Evolutionary conservation across 1,140 invertebrate species (phyloP).

Genomic region (Lepidurus arcticus): DNA sequence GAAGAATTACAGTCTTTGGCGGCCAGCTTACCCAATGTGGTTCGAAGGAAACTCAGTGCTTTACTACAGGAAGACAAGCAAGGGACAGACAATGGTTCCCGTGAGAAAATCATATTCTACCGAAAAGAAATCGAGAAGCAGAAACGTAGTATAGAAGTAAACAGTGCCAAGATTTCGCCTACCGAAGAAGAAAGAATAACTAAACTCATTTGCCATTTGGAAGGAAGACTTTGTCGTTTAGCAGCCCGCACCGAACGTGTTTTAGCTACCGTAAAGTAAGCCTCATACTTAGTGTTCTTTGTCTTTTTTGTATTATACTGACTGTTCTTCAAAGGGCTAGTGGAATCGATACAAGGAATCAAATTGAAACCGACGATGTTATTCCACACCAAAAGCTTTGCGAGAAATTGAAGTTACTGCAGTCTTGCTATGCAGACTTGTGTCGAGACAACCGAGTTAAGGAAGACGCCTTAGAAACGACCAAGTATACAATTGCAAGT

Average conservation of each 20-base stretch:
- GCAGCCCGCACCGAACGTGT: neutral
- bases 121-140: neutral
- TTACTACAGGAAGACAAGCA: neutral
- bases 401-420: neutral
- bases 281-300: neutral
- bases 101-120: neutral
- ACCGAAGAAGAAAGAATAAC: neutral
- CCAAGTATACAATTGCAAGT: neutral
- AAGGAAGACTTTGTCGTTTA: neutral
- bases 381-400: neutral
- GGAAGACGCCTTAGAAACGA: neutral
- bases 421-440: neutral
- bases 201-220: neutral
- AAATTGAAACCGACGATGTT: neutral
- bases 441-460: neutral
- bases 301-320: neutral
- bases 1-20: neutral
- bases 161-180: neutral
- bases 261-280: neutral
- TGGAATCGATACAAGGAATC: neutral
- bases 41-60: neutral
- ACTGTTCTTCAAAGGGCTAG: neutral
- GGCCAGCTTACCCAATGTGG: neutral
- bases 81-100: neutral
- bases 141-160: neutral